phyloP scores from a whole-genome alignment of 2,888 invertebrate genomes.

The Atrina japonica region DNA sequence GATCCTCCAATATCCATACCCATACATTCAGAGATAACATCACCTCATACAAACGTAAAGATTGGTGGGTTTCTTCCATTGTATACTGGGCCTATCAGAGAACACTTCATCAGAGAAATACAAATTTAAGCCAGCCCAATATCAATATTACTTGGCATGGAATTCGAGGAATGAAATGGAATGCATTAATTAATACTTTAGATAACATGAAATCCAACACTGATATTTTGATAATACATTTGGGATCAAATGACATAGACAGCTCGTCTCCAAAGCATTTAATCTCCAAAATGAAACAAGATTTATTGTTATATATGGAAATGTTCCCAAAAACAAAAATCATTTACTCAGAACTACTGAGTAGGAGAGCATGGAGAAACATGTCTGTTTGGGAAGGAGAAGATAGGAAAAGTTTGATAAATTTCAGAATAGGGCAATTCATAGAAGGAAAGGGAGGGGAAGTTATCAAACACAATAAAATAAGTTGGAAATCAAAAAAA shows the following conservation, averaged over 20 bases:
- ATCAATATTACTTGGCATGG: not conserved
- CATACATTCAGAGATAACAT: too few species aligned
- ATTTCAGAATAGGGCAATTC: not conserved
- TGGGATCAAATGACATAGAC: slow-evolving; percentile 1
- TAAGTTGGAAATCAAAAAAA: not conserved
- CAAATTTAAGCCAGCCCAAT: not conserved
- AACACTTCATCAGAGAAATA: not conserved
- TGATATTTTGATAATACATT: not conserved
- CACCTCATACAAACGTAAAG: not conserved
- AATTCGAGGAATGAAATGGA: not conserved
- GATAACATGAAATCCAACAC: too few species aligned
- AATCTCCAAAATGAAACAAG: not conserved
- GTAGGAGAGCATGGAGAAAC: not conserved
- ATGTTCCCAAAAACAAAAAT: too few species aligned
- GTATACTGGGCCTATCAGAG: slow-evolving; percentile 2
- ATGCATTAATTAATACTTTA: too few species aligned
- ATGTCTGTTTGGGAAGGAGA: not conserved
- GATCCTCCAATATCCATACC: too few species aligned
- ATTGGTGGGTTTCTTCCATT: not conserved
- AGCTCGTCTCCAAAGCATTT: not conserved
- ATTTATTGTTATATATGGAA: not conserved
- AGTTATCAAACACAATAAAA: too few species aligned
- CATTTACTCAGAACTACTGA: slow-evolving; percentile 1
- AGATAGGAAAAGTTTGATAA: not conserved
- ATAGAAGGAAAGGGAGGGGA: not conserved